Evolutionary conservation across 2,797 vertebrate species (phyloP).

Genomic region (Carcharodon carcharias): DNA sequence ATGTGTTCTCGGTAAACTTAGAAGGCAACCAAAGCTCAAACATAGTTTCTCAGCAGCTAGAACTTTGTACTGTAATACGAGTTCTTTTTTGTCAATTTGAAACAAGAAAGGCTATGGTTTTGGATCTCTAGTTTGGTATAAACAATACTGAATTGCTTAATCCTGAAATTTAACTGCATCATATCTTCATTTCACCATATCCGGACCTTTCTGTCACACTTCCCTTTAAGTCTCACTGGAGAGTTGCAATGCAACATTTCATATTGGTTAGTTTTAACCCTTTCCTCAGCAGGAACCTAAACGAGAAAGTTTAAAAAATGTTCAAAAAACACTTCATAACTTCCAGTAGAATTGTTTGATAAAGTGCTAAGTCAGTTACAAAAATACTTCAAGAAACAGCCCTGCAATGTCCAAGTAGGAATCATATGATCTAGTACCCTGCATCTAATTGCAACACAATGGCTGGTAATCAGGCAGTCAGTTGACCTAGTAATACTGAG

Average conservation of each 20-base stretch:
- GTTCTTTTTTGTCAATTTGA: background rate
- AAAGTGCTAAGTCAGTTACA: background rate
- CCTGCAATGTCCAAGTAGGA: too few species aligned
- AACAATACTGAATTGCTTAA: slow-evolving; percentile 4
- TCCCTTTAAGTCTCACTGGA: slow-evolving; percentile 14
- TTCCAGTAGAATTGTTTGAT: background rate
- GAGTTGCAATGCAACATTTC: background rate
- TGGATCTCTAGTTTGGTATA: background rate
- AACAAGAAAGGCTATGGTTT: background rate
- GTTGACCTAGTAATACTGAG: background rate
- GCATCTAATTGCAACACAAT: background rate
- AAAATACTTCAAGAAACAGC: background rate
- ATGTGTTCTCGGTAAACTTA: background rate
- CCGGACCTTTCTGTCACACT: background rate
- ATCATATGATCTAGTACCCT: background rate
- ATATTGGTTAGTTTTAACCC: background rate
- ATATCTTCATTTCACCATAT: slow-evolving; percentile 21
- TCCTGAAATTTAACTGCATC: background rate
- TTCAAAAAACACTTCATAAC: background rate
- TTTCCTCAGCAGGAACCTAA: background rate
- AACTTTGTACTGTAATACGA: background rate
- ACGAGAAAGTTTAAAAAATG: background rate
- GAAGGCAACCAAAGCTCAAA: background rate
- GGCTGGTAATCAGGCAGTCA: background rate
- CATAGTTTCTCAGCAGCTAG: background rate